These are phyloP conservation scores for Gastrophryne carolinensis DNA, from an alignment of 2,797 vertebrate species.

Conservation along the genomic window DNA sequence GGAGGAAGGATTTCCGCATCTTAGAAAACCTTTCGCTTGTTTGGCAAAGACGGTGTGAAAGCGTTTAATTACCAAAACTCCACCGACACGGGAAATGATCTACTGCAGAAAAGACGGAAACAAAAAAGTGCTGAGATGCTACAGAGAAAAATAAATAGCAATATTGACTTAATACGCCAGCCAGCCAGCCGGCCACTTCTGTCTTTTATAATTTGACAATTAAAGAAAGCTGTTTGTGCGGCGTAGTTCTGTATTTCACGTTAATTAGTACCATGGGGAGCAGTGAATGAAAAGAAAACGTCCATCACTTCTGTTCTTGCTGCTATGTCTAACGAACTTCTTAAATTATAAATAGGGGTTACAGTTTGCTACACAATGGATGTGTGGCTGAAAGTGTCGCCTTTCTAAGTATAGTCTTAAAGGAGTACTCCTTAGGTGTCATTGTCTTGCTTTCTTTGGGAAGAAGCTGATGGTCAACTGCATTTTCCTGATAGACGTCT, in stretches of 20 bases:
- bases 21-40: neutral
- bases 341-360: constrained; percentile 46
- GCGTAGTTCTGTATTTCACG: constrained; percentile 40
- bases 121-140: constrained; percentile 15
- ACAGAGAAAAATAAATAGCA: constrained; percentile 33
- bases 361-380: constrained; percentile 12
- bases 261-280: constrained; percentile 51
- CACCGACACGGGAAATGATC: neutral
- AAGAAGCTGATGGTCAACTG: no score
- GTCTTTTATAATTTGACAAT: constrained; percentile 51
- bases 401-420: neutral
- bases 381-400: neutral
- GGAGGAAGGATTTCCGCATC: neutral
- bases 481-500: no score
- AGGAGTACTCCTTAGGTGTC: neutral
- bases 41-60: constrained; percentile 9
- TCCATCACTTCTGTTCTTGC: constrained; percentile 28
- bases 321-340: constrained; percentile 21
- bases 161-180: constrained; percentile 32
- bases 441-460: no score
- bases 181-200: constrained; percentile 25
- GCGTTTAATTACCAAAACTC: constrained; percentile 35
- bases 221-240: constrained; percentile 45
- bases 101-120: constrained; percentile 4
- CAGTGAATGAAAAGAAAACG: constrained; percentile 10